phyloP scores from a whole-genome alignment of 2,797 vertebrate genomes.

The Sebastes hubbsi region DNA sequence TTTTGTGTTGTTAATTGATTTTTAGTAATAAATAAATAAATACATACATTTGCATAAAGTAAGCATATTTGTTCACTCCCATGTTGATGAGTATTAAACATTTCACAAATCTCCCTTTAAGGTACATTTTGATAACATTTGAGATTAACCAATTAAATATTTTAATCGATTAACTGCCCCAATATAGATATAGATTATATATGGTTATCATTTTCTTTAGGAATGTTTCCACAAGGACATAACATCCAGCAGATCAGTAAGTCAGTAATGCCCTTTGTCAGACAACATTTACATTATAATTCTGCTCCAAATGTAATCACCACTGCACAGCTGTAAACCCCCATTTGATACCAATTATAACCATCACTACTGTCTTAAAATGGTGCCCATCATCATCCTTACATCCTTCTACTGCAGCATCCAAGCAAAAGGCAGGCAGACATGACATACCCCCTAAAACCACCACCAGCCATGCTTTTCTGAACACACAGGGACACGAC shows the following conservation, averaged over 20 bases:
- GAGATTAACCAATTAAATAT: no score
- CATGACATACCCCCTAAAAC: slow-evolving; percentile 29
- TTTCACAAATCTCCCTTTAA: no score
- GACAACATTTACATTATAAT: neutral
- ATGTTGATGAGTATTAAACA: no score
- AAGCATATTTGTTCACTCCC: no score
- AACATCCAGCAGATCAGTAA: neutral
- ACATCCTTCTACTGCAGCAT: slow-evolving; percentile 55
- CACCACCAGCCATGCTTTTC: slow-evolving; percentile 27
- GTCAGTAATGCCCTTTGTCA: neutral
- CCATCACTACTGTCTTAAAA: slow-evolving; percentile 67
- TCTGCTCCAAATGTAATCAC: slow-evolving; percentile 8
- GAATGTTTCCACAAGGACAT: slow-evolving; percentile 1
- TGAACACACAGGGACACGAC: neutral
- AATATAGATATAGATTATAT: no score
- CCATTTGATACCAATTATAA: slow-evolving; percentile 56
- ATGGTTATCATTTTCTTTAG: neutral
- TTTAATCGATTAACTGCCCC: no score
- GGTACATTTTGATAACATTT: no score
- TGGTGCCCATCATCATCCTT: slow-evolving; percentile 64
- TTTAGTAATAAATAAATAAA: no score
- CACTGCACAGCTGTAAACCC: slow-evolving; percentile 14
- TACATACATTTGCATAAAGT: no score
- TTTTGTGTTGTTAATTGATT: no score
- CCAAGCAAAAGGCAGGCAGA: slow-evolving; percentile 35